These are phyloP conservation scores for Sternarchorhynchus goeldii DNA, from an alignment of 2,797 vertebrate species.

Conservation along the genomic window DNA sequence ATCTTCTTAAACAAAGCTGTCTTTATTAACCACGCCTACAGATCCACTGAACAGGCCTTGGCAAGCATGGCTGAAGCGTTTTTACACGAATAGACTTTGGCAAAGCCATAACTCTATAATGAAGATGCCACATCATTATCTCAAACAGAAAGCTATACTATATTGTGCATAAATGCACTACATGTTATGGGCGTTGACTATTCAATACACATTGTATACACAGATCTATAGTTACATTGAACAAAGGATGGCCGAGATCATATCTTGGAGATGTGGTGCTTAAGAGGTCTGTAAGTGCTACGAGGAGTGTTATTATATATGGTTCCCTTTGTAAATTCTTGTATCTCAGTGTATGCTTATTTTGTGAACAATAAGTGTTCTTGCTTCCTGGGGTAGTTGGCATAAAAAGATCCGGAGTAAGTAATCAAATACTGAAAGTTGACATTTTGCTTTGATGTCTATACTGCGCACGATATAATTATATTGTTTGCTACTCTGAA, in stretches of 20 bases:
- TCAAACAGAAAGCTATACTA: conserved; percentile 2
- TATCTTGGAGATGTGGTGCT: neutral
- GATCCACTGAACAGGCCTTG: neutral
- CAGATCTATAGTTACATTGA: neutral
- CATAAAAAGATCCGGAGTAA: conserved; percentile 33
- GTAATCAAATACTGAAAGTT: conserved; percentile 54
- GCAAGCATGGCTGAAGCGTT: neutral
- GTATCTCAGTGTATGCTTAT: conserved; percentile 31
- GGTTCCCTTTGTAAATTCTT: conserved; percentile 1
- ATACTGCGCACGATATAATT: conserved; percentile 32
- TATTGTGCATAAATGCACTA: neutral
- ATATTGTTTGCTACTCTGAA: conserved; percentile 41
- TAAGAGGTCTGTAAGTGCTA: neutral
- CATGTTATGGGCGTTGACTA: neutral
- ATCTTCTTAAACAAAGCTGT: neutral
- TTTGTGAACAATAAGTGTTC: conserved; percentile 34
- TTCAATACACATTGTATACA: neutral
- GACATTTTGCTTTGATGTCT: conserved; percentile 51
- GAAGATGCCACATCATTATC: conserved; percentile 19
- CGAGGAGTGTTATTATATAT: neutral
- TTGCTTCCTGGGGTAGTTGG: conserved; percentile 20
- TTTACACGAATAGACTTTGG: neutral
- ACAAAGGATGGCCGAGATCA: conserved; percentile 1
- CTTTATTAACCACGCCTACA: neutral
- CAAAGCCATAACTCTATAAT: neutral